A percentile compares a stretch with the other conserved stretches of the same genome.
Conservation (phyloP, 2,888 invertebrate species). For the Aleiodes alternator region DNA sequence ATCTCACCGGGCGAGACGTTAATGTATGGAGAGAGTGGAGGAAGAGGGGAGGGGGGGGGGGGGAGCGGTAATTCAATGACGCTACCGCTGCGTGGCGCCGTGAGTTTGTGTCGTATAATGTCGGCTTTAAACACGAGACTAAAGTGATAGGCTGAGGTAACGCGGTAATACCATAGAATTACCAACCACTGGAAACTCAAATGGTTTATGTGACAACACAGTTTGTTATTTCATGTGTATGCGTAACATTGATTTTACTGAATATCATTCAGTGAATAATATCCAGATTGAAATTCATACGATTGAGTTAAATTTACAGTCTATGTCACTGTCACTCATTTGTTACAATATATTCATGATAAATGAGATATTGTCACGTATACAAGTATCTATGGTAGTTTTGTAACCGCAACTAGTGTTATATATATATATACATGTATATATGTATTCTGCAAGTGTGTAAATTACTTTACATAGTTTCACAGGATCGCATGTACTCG, state of each 20-base stretch:
- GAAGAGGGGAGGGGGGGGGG: neutral
- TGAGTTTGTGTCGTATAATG: constrained; percentile 54
- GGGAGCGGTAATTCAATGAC: constrained; percentile 23
- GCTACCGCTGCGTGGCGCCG: constrained; percentile 32
- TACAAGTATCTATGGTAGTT: too few relatives aligned
- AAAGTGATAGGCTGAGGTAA: constrained; percentile 58
- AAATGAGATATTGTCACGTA: too few relatives aligned
- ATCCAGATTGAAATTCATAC: neutral
- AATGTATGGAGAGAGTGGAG: constrained; percentile 10
- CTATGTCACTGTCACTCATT: too few relatives aligned
- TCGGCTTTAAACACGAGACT: constrained; percentile 55
- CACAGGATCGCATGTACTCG: too few relatives aligned
- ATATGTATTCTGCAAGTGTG: too few relatives aligned
- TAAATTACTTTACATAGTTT: too few relatives aligned
- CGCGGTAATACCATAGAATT: constrained; percentile 61
- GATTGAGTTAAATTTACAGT: too few relatives aligned
- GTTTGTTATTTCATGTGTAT: neutral
- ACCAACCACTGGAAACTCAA: constrained; percentile 44
- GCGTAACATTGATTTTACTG: constrained; percentile 22
- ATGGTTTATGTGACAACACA: constrained; percentile 56
- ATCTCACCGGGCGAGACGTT: constrained; percentile 14
- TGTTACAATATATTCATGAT: too few relatives aligned
- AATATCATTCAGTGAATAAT: too few relatives aligned
- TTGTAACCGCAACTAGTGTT: too few relatives aligned
- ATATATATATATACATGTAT: too few relatives aligned